These are phyloP conservation scores for Apocheima hispidaria DNA, from an alignment of 2,888 invertebrate genomes.

Conservation along the genomic window DNA sequence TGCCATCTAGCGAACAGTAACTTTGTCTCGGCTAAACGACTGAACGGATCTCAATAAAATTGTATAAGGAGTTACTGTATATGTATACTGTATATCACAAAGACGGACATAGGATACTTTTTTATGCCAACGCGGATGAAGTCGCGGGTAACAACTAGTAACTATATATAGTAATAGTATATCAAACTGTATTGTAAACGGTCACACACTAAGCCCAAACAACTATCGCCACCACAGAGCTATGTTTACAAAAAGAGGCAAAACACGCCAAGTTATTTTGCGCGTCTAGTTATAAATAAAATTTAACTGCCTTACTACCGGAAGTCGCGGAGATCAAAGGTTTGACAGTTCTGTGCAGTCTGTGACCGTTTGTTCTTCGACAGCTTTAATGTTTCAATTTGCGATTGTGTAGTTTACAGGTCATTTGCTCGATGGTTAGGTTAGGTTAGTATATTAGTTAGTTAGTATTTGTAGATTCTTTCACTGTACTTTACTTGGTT, in stretches of 20 bases:
- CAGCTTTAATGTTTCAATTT: conserved; percentile 25
- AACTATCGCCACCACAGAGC: conserved; percentile 21
- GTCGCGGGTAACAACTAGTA: too few species aligned
- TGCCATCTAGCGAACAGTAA: too few species aligned
- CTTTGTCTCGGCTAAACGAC: too few species aligned
- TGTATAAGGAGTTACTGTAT: too few species aligned
- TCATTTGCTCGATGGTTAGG: too few species aligned
- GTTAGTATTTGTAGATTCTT: neutral
- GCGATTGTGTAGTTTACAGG: conserved; percentile 1
- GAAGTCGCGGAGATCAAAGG: conserved; percentile 43
- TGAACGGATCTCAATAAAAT: too few species aligned
- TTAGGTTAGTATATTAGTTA: too few species aligned
- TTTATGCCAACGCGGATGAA: too few species aligned
- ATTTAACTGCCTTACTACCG: conserved; percentile 45
- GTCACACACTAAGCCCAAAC: conserved; percentile 25
- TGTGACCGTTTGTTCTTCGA: conserved; percentile 11
- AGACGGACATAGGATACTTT: too few species aligned
- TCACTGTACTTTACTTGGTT: too few species aligned
- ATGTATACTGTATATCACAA: too few species aligned
- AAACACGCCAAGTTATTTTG: conserved; percentile 40
- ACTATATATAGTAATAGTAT: neutral
- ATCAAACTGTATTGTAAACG: neutral
- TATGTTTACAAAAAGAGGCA: conserved; percentile 42
- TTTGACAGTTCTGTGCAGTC: conserved; percentile 35
- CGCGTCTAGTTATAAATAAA: conserved; percentile 46